Base-by-base conservation (phyloP, 2,888 invertebrate species). In the Cremastinae sp. region DNA sequence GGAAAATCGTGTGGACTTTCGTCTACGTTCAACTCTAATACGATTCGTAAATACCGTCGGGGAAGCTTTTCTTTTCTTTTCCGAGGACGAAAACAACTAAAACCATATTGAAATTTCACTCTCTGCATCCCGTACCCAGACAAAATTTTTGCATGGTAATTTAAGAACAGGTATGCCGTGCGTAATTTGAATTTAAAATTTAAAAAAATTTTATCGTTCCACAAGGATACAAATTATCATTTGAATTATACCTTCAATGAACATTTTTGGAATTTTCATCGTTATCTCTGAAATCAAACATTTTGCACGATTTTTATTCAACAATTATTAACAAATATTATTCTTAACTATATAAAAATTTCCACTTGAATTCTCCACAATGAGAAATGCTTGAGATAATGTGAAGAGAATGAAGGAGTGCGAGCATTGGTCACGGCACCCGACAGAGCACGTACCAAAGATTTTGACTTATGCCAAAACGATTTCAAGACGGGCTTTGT, bases 401-500 rank as follows among this genome's bases (percentile, higher is more conserved):
- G 65, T 51, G 55, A 64, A 73, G 65, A 74, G 59, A 72, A 77
- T 55, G 74, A 18, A 47, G 28, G 49, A 53, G 49, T 41, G 51
- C 39, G 58, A 69, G 58, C 51, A 76, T 72, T 68, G 75, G 62
- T 81, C 75, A 75, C 78, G 76, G 79, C 83, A 84, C 84, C 83
- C 84, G 83, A 79, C 78, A 72, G 59, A 61, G 72, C 71, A 78
- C 84, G 84, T 84, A 84, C 82, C 83, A 81, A 83, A 85, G 82
- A 84, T 88, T 88, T 88, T 87, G 87, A 89, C 87, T 87, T 86
- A 88, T 87, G 88, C 87, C 86, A 87, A 88, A 88, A 85, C 85
- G 88, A 88, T 87, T 84, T 59, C 53, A 41, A 14, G 18, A 18
- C 78, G 84, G 83, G 84, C 88, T 88, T 88, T 87, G 87, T 88